phyloP scores from a whole-genome alignment of 1,140 invertebrate species.

The Tetramorium parvispinum region DNA sequence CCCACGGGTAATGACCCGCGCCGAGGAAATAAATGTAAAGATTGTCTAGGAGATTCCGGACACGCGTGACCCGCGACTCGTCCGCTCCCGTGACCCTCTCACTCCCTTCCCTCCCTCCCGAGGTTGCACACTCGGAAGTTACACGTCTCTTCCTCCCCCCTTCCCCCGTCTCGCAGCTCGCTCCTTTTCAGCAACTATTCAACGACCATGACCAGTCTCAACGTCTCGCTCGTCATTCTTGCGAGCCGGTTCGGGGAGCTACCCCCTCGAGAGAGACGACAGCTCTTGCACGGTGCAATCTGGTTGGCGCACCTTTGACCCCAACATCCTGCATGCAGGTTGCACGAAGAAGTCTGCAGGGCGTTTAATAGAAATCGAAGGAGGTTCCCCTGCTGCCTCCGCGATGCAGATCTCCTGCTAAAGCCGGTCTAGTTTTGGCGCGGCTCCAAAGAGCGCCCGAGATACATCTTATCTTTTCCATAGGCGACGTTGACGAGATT shows the following conservation, averaged over 20 bases:
- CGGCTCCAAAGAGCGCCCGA: slow-evolving; percentile 46
- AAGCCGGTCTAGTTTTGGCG: slow-evolving; percentile 65
- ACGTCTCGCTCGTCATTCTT: slow-evolving; percentile 77
- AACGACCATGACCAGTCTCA: slow-evolving; percentile 84
- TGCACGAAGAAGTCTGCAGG: slow-evolving; percentile 59
- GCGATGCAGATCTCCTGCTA: background rate
- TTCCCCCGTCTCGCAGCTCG: slow-evolving; percentile 17
- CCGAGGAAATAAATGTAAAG: slow-evolving; percentile 68
- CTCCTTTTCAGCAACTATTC: slow-evolving; percentile 50
- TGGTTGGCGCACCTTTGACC: slow-evolving; percentile 62
- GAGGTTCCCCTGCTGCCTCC: slow-evolving; percentile 41
- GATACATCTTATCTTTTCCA: slow-evolving; percentile 66
- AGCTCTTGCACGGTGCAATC: slow-evolving; percentile 62
- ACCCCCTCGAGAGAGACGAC: slow-evolving; percentile 1
- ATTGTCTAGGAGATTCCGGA: slow-evolving; percentile 70
- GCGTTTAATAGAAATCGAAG: slow-evolving; percentile 73
- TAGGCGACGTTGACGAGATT: slow-evolving; percentile 65
- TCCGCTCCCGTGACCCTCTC: slow-evolving; percentile 48
- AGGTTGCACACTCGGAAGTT: background rate
- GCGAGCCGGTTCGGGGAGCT: slow-evolving; percentile 54
- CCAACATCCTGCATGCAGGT: slow-evolving; percentile 67
- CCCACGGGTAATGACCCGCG: slow-evolving; percentile 63
- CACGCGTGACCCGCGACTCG: slow-evolving; percentile 76
- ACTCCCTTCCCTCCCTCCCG: slow-evolving; percentile 9
- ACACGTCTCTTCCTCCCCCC: background rate